Percentiles rank a stretch among this genome's conserved stretches.
Conservation (phyloP, 1,140 invertebrate genomes). For the Paralvinella palmiformis region DNA sequence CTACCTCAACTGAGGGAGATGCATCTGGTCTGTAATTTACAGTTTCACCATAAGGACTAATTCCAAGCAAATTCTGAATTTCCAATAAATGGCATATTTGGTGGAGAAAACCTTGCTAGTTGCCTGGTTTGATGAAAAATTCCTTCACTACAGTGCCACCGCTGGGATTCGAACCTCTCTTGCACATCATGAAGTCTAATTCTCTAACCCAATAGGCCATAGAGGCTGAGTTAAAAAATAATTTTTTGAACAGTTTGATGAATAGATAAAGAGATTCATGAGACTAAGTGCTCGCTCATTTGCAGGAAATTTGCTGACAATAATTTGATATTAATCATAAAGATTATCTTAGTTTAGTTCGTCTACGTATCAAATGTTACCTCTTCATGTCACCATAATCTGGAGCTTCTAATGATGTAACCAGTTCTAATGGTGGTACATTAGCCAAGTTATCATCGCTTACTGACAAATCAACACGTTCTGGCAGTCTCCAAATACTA, state of each 20-base stretch:
- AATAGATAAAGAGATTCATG: background rate
- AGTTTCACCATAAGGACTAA: too few species aligned
- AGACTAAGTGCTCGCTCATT: background rate
- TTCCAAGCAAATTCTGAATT: too few species aligned
- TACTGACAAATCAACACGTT: slow-evolving; percentile 36
- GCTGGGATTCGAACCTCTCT: too few species aligned
- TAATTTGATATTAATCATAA: background rate
- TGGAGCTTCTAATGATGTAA: slow-evolving; percentile 42
- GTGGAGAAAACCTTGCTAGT: too few species aligned
- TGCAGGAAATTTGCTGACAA: background rate
- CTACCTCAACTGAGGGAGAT: too few species aligned
- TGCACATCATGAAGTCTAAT: too few species aligned
- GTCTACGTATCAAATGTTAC: slow-evolving; percentile 27
- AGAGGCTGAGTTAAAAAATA: background rate
- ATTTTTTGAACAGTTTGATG: background rate
- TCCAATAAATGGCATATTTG: too few species aligned
- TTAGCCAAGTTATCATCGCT: slow-evolving; percentile 36
- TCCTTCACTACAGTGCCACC: too few species aligned
- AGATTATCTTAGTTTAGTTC: background rate
- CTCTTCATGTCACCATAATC: slow-evolving; percentile 69
- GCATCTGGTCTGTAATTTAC: too few species aligned
- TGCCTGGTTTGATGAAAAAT: too few species aligned
- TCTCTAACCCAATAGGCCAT: background rate
- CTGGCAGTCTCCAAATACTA: slow-evolving; percentile 63
- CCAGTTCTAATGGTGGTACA: slow-evolving; percentile 37